These are phyloP conservation scores for Nebria brevicollis DNA, from an alignment of 2,888 invertebrate species.

Conservation along the genomic window DNA sequence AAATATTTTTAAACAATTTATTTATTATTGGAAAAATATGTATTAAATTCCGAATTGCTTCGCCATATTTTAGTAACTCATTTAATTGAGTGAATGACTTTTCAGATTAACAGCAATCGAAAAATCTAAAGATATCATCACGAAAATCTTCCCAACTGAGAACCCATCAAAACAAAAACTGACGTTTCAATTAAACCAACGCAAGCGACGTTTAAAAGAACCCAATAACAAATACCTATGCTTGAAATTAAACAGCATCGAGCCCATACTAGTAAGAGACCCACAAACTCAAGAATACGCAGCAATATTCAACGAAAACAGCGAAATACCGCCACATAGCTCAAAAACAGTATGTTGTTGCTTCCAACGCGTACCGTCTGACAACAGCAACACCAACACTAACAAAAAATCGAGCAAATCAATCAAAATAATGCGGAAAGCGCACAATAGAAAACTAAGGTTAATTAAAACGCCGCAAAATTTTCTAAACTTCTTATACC, in stretches of 20 bases:
- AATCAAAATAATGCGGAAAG: background rate
- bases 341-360: background rate
- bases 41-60: too few relatives aligned
- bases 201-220: background rate
- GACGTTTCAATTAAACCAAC: background rate
- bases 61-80: too few relatives aligned
- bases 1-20: too few relatives aligned
- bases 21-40: too few relatives aligned
- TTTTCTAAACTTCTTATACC: background rate
- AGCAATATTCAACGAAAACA: background rate
- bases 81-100: background rate
- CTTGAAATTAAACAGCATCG: background rate
- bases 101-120: background rate
- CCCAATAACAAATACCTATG: background rate
- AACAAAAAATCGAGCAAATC: background rate
- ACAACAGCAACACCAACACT: background rate
- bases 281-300: background rate
- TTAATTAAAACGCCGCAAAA: background rate
- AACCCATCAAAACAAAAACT: background rate
- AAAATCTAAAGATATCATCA: background rate
- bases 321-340: background rate
- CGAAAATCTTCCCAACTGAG: background rate
- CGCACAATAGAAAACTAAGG: background rate
- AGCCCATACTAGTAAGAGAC: background rate
- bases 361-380: background rate